Evolutionary conservation across 23 tunicate genomes (phyloP), one percentile per base, ranked within the genome.

Genomic region (Halocynthia roretzi): DNA sequence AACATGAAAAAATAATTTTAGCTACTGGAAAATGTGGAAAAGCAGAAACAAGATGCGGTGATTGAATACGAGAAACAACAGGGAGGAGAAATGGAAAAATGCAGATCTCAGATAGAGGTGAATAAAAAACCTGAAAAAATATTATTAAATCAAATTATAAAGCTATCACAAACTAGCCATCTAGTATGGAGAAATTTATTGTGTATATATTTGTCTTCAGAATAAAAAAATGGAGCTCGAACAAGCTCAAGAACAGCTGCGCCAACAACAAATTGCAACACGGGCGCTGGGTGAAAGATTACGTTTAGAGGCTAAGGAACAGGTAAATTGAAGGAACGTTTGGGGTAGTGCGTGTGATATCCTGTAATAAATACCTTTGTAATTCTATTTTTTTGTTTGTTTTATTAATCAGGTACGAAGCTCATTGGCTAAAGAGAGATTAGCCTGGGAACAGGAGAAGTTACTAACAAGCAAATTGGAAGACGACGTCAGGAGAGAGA

Each of bases 211-310:
- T 17, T 71, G 44, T 31, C 44, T 71, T n/a, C 78, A 74, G 78
- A 74, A 74, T n/a, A 74, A 74, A 56, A 64, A 74, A 14, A 74
- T 12, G 22, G 78, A 74, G 6, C 55, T 74, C 15, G 78, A 74
- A 54, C 55, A 74, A 6, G 20, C 56, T 5, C 14, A 64, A 14
- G 78, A 54, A 10, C n/a, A 64, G 31, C 56, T 74, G n/a, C 56
- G 56, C 31, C 63, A 74, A 15, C 64, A 74, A 74, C 64, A 74
- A 17, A 64, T 54, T 48, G 78, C 78, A n/a, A 74, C 55, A 5
- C 6, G 78, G 56, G 78, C 55, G 56, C 63, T 74, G 6, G 62
- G 60, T 21, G 56, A 74, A 20, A 74, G 56, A 74, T n/a, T 74
- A 56, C 55, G 78, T 5, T 54, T 74, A 64, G 78, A 74, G 10